Percentiles rank a stretch among this genome's conserved stretches.
Evolutionary conservation across 2,888 invertebrate species (phyloP).

Genomic region (Endotricha flammealis): DNA sequence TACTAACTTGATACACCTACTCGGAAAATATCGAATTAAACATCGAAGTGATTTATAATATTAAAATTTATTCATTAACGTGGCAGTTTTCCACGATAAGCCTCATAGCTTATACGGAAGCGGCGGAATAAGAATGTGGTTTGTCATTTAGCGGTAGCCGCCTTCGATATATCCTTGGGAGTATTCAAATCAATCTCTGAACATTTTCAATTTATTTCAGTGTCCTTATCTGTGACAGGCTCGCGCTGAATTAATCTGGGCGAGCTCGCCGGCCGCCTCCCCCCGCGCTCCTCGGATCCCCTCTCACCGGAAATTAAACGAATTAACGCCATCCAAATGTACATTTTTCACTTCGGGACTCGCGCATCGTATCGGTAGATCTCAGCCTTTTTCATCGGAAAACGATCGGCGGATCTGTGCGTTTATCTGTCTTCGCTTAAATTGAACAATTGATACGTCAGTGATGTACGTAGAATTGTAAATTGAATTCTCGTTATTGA

Average conservation of each 20-base stretch:
- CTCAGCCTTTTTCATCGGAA: conserved; percentile 71
- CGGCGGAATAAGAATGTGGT: conserved; percentile 47
- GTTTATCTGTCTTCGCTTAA: conserved; percentile 73
- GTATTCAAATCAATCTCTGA: conserved; percentile 78
- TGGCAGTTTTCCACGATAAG: conserved; percentile 42
- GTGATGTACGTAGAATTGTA: conserved; percentile 71
- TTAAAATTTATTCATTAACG: conserved; percentile 52
- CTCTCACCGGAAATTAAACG: conserved; percentile 79
- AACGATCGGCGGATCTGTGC: conserved; percentile 65
- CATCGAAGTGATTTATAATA: conserved; percentile 28
- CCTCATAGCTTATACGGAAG: conserved; percentile 29
- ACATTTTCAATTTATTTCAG: conserved; percentile 80
- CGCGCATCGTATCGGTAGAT: conserved; percentile 73
- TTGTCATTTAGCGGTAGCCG: conserved; percentile 49
- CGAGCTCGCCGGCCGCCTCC: conserved; percentile 47
- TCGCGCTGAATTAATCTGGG: conserved; percentile 76
- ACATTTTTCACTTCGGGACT: conserved; percentile 76
- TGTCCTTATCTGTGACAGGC: conserved; percentile 75
- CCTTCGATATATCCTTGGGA: conserved; percentile 65
- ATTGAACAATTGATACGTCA: conserved; percentile 76
- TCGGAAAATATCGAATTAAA: conserved; percentile 25
- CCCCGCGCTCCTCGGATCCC: conserved; percentile 31
- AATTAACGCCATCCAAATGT: conserved; percentile 79
- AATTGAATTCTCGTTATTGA: conserved; percentile 73
- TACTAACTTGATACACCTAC: too few relatives aligned